phyloP scores from a whole-genome alignment of 2,888 invertebrate genomes.

The Drosophila antonietae region DNA sequence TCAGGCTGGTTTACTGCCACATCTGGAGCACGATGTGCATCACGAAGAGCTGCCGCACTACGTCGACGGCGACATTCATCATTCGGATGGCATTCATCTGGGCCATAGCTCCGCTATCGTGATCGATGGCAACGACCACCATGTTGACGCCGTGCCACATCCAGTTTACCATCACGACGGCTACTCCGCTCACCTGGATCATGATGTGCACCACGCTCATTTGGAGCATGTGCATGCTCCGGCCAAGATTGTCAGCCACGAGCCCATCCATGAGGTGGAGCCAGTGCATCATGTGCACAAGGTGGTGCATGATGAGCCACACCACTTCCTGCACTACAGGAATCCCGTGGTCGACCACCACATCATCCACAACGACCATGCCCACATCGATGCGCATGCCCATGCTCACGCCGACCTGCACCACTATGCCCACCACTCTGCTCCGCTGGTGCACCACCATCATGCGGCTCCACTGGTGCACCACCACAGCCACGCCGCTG shows the following conservation, averaged over 20 bases:
- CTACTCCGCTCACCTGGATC: conserved; percentile 66
- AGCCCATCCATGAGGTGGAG: conserved; percentile 82
- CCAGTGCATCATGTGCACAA: conserved; percentile 83
- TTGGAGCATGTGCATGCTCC: conserved; percentile 64
- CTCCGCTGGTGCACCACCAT: conserved; percentile 61
- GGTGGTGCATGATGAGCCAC: conserved; percentile 83
- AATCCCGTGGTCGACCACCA: conserved; percentile 82
- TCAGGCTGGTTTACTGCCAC: conserved; percentile 81
- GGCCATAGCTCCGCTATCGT: conserved; percentile 82
- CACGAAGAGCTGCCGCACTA: conserved; percentile 68
- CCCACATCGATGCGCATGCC: conserved; percentile 75
- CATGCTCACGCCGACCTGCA: conserved; percentile 72
- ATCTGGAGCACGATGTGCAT: conserved; percentile 69
- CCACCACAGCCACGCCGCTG: conserved; percentile 67
- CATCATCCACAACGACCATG: conserved; percentile 72
- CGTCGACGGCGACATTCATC: conserved; percentile 72
- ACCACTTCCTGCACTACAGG: conserved; percentile 82
- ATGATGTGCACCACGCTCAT: conserved; percentile 64
- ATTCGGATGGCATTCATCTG: conserved; percentile 76
- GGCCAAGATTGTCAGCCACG: conserved; percentile 81
- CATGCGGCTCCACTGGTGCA: conserved; percentile 74
- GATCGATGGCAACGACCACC: conserved; percentile 75
- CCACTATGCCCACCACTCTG: conserved; percentile 62
- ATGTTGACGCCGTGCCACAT: conserved; percentile 61
- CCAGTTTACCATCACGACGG: conserved; percentile 77